phyloP scores from a whole-genome alignment of 2,113 vertebrate genomes.

The Cairina moschata region DNA sequence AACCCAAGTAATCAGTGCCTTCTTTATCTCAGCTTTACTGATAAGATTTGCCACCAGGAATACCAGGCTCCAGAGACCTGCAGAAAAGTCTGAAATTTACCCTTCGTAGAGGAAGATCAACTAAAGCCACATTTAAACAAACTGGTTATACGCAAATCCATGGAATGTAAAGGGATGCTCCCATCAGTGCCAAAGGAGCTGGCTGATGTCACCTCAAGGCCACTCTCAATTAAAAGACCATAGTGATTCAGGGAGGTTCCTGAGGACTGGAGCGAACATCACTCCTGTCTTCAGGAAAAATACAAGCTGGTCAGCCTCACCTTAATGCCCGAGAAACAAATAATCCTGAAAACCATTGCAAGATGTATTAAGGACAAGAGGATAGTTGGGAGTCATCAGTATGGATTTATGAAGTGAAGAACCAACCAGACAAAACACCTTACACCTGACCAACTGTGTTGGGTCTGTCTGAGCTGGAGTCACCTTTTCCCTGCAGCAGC shows the following conservation, averaged over 20 bases:
- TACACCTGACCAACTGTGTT: background rate
- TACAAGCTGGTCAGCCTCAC: background rate
- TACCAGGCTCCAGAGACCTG: background rate
- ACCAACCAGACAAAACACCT: background rate
- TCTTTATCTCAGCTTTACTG: background rate
- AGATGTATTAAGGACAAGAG: background rate
- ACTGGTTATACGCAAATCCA: rapidly evolving
- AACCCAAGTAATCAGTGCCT: background rate
- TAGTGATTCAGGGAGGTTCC: background rate
- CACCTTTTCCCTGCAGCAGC: too few species aligned
- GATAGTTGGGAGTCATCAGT: background rate
- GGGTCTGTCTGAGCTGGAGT: too few species aligned
- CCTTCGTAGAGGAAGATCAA: background rate
- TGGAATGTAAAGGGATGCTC: background rate
- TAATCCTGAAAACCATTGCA: background rate
- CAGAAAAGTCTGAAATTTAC: background rate
- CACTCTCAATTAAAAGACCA: background rate
- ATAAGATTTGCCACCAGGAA: background rate
- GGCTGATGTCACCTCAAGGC: background rate
- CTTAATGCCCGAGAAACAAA: background rate
- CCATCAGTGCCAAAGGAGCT: background rate
- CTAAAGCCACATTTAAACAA: background rate
- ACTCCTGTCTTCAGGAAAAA: background rate
- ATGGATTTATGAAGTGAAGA: background rate
- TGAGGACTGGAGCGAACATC: background rate